A percentile compares a stretch with the other conserved stretches of the same genome.
These are phyloP conservation scores for Congeria kusceri DNA, from an alignment of 2,888 invertebrate species.

Conservation along the genomic window DNA sequence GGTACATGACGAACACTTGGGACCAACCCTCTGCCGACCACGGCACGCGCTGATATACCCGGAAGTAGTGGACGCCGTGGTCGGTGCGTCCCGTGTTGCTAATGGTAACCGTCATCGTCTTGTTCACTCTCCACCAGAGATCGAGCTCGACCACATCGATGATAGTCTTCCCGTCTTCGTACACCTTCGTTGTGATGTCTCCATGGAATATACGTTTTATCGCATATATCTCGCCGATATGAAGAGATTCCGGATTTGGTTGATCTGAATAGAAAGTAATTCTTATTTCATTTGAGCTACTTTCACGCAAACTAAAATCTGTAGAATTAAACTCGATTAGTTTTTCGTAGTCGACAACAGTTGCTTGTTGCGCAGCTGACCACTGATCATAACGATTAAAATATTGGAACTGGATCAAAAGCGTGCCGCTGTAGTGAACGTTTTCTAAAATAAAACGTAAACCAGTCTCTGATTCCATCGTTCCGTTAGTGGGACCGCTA, in stretches of 20 bases:
- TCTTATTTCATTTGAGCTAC: slow-evolving; percentile 55
- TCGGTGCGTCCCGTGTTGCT: slow-evolving; percentile 39
- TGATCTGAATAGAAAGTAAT: slow-evolving; percentile 48
- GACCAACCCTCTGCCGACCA: slow-evolving; percentile 64
- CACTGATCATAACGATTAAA: slow-evolving; percentile 42
- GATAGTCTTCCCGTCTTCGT: slow-evolving; percentile 55
- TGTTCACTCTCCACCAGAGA: slow-evolving; percentile 71
- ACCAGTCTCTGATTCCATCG: slow-evolving; percentile 70
- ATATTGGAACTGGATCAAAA: slow-evolving; percentile 53
- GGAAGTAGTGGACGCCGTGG: slow-evolving; percentile 59
- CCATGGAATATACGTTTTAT: slow-evolving; percentile 49
- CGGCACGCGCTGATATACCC: slow-evolving; percentile 65
- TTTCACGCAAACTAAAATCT: slow-evolving; percentile 67
- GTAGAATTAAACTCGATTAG: slow-evolving; percentile 53
- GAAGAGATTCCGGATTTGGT: slow-evolving; percentile 7
- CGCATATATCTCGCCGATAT: slow-evolving; percentile 59
- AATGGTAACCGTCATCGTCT: slow-evolving; percentile 66
- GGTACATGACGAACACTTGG: slow-evolving; percentile 74
- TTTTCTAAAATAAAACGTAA: slow-evolving; percentile 52
- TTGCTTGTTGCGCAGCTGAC: slow-evolving; percentile 22
- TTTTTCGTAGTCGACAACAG: slow-evolving; percentile 26
- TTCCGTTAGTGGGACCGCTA: slow-evolving; percentile 61
- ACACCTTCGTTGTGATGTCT: slow-evolving; percentile 53
- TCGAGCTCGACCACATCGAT: slow-evolving; percentile 71
- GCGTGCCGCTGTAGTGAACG: background rate